Conservation (phyloP, 1,140 invertebrate genomes). For the Pantala flavescens region DNA sequence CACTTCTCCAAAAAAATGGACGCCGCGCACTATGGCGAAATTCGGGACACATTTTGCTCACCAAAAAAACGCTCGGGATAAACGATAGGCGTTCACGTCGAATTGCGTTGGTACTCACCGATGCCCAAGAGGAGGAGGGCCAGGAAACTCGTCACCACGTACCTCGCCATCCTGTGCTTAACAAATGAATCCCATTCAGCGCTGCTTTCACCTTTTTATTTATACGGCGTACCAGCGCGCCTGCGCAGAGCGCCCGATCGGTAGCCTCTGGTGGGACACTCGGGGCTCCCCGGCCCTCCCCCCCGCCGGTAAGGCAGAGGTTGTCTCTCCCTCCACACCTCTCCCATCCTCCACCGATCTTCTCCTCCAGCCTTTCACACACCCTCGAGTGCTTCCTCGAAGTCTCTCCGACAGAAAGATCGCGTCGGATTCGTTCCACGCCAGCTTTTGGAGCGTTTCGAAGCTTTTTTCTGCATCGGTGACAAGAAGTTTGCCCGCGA, state of each 20-base stretch:
- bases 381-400: neutral
- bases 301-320: neutral
- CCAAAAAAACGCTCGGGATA: too few relatives aligned
- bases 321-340: neutral
- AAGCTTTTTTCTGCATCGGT: too few relatives aligned
- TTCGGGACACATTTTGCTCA: too few relatives aligned
- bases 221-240: slow-evolving; percentile 14
- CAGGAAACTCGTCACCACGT: neutral
- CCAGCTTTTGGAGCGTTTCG: too few relatives aligned
- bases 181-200: slow-evolving; percentile 1
- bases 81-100: too few relatives aligned
- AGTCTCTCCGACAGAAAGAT: too few relatives aligned
- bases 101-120: slow-evolving; percentile 13
- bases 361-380: neutral
- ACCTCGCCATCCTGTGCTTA: slow-evolving; percentile 8
- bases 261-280: slow-evolving; percentile 10
- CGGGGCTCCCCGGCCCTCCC: neutral
- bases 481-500: too few relatives aligned
- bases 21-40: too few relatives aligned
- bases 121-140: slow-evolving; percentile 12
- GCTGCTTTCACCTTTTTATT: slow-evolving; percentile 11
- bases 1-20: too few relatives aligned
- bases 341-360: neutral
- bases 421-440: too few relatives aligned
- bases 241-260: slow-evolving; percentile 7